Base-by-base conservation (phyloP, 2,888 invertebrate species). In the Cheilosia soror region DNA sequence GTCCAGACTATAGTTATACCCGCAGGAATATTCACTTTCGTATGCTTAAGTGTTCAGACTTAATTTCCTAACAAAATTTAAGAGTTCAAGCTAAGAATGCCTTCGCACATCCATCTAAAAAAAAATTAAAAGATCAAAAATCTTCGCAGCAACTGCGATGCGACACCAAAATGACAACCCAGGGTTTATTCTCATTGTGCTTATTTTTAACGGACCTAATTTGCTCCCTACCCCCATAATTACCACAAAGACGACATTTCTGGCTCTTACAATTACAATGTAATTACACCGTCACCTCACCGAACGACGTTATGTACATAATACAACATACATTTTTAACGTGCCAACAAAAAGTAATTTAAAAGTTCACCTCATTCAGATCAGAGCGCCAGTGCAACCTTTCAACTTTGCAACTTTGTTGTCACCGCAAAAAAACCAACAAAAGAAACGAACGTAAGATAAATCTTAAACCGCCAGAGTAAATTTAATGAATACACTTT, bases 401-500 rank as follows among this genome's bases (percentile, higher is more conserved):
- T 31, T 51, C 33, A 49, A 72, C 72, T 49, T 49, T 37, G n/a
- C 37, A 76, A 63, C 58, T 57, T 68, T 69, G 31, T 68, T 69
- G 31, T 33, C 62, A 68, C 68, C 53, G 29, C 13, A 42, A 58
- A 65, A 53, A 53, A 62, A 62, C 42, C 53, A 9, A 60, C 15
- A 5, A 42, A 42, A 31, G 42, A 42, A 20, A 62, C 44, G 60
- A 63, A 75, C 15, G 44, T 13, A 37, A 40, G 72, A 83, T 37
- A 68, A 79, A 69, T 69, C 68, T 55, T 51, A 37, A 73, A 63
- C 53, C 55, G 31, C 57, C 49, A 15, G 11, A 11, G 58, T 79
- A 58, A 84, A 69, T 53, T 79, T 69, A 79, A 84, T 69, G 73
- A 75, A 69, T 65, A 44, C 44, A 69, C 75, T 84, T 75, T 73